These are phyloP conservation scores for Erebia palarica DNA, from an alignment of 2,888 invertebrate genomes.

Conservation along the genomic window DNA sequence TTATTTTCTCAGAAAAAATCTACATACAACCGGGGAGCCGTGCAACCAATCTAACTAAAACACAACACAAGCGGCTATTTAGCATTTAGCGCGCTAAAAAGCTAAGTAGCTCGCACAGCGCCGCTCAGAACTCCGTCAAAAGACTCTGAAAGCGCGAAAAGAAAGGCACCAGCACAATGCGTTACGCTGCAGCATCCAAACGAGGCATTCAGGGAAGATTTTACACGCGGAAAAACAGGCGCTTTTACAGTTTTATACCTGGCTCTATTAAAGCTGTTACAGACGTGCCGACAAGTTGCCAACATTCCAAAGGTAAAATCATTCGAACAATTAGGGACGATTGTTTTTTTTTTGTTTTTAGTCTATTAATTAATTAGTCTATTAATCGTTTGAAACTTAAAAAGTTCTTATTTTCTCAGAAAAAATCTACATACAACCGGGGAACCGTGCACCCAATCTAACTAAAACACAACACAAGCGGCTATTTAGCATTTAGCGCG, in stretches of 20 bases:
- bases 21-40: no score
- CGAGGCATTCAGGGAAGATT: conserved; percentile 20
- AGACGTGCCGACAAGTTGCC: conserved; percentile 6
- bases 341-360: no score
- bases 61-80: conserved; percentile 19
- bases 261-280: neutral
- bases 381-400: no score
- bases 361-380: no score
- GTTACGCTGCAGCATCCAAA: conserved; percentile 13
- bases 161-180: conserved; percentile 21
- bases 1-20: no score
- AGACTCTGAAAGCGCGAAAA: conserved; percentile 19
- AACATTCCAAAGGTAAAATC: neutral
- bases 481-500: conserved; percentile 23
- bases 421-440: no score
- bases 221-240: conserved; percentile 21
- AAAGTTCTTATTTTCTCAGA: no score
- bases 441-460: neutral
- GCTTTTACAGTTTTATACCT: conserved; percentile 14
- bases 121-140: conserved; percentile 13
- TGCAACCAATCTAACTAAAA: conserved; percentile 12
- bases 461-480: conserved; percentile 16
- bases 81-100: conserved; percentile 21
- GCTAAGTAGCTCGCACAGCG: conserved; percentile 23
- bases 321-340: no score